Evolutionary conservation across 2,888 invertebrate genomes (phyloP), one percentile per base, ranked within the genome.

Genomic region (Mesochorus sp.): DNA sequence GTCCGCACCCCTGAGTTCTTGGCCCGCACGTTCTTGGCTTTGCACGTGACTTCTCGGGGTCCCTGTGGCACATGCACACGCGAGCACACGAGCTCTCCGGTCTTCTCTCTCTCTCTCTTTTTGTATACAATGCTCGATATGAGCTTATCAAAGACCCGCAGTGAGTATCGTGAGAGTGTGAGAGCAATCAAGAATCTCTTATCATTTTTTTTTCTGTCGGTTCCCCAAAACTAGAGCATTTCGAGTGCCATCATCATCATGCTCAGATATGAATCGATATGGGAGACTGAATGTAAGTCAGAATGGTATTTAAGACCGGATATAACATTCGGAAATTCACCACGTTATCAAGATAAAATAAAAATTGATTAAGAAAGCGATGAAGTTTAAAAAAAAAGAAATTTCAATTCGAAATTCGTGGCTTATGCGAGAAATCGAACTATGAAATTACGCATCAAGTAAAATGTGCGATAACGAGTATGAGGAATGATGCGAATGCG

Each of bases 1-100:
- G 76, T 79, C 76, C 80, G 82, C 82, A 80, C 80, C 76, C 77
- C 83, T 74, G 51, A 62, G 72, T 53, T 72, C 47, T 51, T 31
- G 34, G 42, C 57, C 19, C 51, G 66, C 44, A 37, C 49, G 49
- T 71, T 71, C 59, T 51, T 70, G 66, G 62, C 42, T 19, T 53
- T 59, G 78, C 77, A 81, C 81, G 79, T 79, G 81, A 77, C 81
- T 81, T 70, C 64, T 24, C 59, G 42, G 51, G 19, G 34, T 12
- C 12, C 37, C 64, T 31, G 49, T 21, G 26, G 42, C 26, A 53
- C 28, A 42, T 24, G 34, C 37, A 24, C 24, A n/a, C 42, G 6
- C 6, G 14, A 8, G 34, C 55, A n/a, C n/a, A n/a, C n/a, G n/a
- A n/a, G n/a, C n/a, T n/a, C n/a, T n/a, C n/a, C 55, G 19, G n/a